Conservation (phyloP, 2,888 invertebrate genomes). For the Athetis lepigone region DNA sequence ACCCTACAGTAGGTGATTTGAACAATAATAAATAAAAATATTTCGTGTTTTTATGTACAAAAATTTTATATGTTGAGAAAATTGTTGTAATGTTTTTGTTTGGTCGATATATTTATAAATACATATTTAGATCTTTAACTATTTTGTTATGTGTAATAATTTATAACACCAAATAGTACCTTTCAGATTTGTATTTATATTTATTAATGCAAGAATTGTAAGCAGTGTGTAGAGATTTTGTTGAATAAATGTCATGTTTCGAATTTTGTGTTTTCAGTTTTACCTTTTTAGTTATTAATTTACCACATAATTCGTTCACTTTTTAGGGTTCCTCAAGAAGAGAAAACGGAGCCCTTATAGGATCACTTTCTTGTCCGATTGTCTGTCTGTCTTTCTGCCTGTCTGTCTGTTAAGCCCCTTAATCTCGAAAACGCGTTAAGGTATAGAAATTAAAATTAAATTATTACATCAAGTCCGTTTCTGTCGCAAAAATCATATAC, state of each 20-base stretch:
- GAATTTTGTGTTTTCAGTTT: slow-evolving; percentile 64
- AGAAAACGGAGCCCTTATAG: too few species aligned
- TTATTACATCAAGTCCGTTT: too few species aligned
- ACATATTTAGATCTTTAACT: slow-evolving; percentile 74
- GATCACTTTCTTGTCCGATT: too few species aligned
- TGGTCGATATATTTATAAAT: slow-evolving; percentile 72
- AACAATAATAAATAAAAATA: slow-evolving; percentile 77
- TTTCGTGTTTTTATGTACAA: slow-evolving; percentile 73
- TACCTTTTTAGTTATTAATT: not conserved
- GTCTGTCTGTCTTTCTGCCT: too few species aligned
- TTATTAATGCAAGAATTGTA: slow-evolving; percentile 81
- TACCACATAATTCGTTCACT: too few species aligned
- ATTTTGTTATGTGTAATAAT: slow-evolving; percentile 82
- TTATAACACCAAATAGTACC: slow-evolving; percentile 89
- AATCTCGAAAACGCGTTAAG: too few species aligned
- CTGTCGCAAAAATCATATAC: too few species aligned
- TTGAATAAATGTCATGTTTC: slow-evolving; percentile 90
- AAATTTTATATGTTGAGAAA: slow-evolving; percentile 68
- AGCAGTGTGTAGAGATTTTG: slow-evolving; percentile 88
- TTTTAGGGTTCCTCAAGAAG: too few species aligned
- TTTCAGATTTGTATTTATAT: slow-evolving; percentile 82
- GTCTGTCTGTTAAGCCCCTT: too few species aligned
- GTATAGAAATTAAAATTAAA: too few species aligned
- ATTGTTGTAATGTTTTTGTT: slow-evolving; percentile 69
- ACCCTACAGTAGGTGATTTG: slow-evolving; percentile 77